Conservation (phyloP, 2,797 vertebrate genomes). For the Saxicola maurus region DNA sequence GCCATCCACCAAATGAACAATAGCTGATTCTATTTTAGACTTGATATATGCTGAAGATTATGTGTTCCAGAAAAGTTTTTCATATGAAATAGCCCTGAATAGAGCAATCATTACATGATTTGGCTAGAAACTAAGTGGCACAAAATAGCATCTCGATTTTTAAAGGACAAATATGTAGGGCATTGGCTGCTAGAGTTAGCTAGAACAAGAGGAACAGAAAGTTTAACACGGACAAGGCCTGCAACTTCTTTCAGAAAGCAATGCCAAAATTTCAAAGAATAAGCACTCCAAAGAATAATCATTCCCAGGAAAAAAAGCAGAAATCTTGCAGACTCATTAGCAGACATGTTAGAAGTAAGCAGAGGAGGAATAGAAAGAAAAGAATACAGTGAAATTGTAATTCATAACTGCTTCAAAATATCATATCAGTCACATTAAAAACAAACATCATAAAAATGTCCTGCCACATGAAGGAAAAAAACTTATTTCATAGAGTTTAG, state of each 20-base stretch:
- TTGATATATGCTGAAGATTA: not conserved
- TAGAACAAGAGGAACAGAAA: not conserved
- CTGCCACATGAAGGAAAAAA: not conserved
- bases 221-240: not conserved
- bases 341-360: not conserved
- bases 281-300: not conserved
- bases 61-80: not conserved
- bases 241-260: not conserved
- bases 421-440: not conserved
- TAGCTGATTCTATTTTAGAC: not conserved
- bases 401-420: not conserved
- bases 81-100: not conserved
- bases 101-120: not conserved
- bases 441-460: not conserved
- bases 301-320: not conserved
- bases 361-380: not conserved
- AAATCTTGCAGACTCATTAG: not conserved
- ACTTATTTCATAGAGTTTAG: not conserved
- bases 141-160: not conserved
- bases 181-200: not conserved
- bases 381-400: not conserved
- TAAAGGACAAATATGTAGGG: not conserved
- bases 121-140: not conserved
- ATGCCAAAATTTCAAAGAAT: not conserved
- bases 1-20: not conserved